These are phyloP conservation scores for Hoplias malabaricus DNA, from an alignment of 2,113 vertebrate species.

Conservation along the genomic window DNA sequence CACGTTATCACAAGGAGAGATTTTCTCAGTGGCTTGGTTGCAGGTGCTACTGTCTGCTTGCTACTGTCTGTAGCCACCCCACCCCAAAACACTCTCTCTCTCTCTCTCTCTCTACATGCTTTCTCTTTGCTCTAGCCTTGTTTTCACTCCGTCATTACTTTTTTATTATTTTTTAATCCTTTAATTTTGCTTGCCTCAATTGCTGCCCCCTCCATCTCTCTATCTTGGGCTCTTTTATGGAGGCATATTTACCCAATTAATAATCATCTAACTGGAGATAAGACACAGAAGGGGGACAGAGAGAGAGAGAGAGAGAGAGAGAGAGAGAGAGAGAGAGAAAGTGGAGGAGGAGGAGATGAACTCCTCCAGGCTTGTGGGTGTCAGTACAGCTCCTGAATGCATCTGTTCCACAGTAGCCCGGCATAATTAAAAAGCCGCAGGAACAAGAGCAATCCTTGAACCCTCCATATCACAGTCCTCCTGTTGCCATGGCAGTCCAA, in stretches of 20 bases:
- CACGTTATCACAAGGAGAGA: conserved; percentile 34
- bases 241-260: conserved; percentile 1
- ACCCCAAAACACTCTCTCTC: neutral
- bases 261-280: neutral
- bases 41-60: neutral
- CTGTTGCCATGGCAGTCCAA: conserved; percentile 6
- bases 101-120: neutral
- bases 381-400: conserved; percentile 39
- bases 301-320: neutral
- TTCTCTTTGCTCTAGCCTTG: neutral
- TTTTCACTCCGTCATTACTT: neutral
- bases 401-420: conserved; percentile 48
- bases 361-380: neutral
- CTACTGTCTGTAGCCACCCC: neutral
- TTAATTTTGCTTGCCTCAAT: neutral
- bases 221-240: neutral
- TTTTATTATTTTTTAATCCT: neutral
- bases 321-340: neutral
- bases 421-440: conserved; percentile 65
- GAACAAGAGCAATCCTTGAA: conserved; percentile 73
- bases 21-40: neutral
- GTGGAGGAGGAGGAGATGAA: neutral
- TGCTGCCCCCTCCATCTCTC: neutral
- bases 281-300: neutral
- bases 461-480: conserved; percentile 25